These are phyloP conservation scores for Lochmaea crataegi DNA, from an alignment of 2,888 invertebrate species.

Conservation along the genomic window DNA sequence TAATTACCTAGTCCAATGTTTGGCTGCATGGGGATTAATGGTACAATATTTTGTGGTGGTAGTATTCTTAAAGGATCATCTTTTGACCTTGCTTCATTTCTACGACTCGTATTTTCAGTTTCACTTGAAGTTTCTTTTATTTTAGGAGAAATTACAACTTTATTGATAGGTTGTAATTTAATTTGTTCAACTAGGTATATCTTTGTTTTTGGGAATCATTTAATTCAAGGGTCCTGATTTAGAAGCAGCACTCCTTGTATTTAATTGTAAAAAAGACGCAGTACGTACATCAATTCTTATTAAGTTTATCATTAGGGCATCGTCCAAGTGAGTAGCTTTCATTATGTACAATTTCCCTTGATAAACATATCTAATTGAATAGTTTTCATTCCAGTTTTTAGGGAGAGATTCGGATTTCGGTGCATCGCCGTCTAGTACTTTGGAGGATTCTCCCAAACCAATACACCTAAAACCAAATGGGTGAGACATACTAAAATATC, in stretches of 20 bases:
- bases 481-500: slow-evolving; percentile 77
- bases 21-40: neutral
- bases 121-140: slow-evolving; percentile 52
- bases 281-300: slow-evolving; percentile 66
- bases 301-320: slow-evolving; percentile 61
- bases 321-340: slow-evolving; percentile 63
- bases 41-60: slow-evolving; percentile 1
- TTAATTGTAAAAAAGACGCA: slow-evolving; percentile 66
- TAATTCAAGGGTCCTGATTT: slow-evolving; percentile 70
- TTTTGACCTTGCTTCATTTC: neutral
- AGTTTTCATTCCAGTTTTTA: slow-evolving; percentile 81
- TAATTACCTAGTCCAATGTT: slow-evolving; percentile 47
- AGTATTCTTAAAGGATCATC: slow-evolving; percentile 12
- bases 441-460: slow-evolving; percentile 76
- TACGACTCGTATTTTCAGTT: slow-evolving; percentile 43
- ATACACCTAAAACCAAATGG: slow-evolving; percentile 81
- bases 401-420: slow-evolving; percentile 78
- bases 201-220: slow-evolving; percentile 74
- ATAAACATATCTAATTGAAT: slow-evolving; percentile 78
- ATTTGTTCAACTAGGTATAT: slow-evolving; percentile 72
- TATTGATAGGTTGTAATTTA: slow-evolving; percentile 75
- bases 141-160: slow-evolving; percentile 64
- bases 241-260: slow-evolving; percentile 56
- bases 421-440: slow-evolving; percentile 66
- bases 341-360: slow-evolving; percentile 76